phyloP scores from a whole-genome alignment of 1,140 invertebrate species.

The Saccostrea glomerata region DNA sequence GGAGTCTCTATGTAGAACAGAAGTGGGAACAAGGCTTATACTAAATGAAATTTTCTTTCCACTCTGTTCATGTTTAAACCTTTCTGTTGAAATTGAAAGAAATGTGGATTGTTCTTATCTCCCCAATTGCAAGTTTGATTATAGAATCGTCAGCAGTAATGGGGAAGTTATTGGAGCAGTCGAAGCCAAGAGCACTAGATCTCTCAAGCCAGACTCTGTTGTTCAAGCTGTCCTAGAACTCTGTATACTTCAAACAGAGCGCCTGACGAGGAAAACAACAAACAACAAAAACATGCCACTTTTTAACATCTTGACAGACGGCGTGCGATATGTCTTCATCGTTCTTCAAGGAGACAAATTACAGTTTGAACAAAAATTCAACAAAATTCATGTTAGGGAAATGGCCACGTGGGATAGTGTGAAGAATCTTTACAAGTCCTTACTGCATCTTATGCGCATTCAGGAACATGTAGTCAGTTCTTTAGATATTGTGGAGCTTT shows the following conservation, averaged over 20 bases:
- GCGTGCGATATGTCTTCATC: constrained; percentile 21
- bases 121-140: constrained; percentile 23
- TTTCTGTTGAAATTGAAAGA: constrained; percentile 22
- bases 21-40: not conserved
- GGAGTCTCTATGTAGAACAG: not conserved
- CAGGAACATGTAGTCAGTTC: not conserved
- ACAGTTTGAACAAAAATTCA: not conserved
- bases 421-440: not conserved
- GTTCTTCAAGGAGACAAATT: constrained; percentile 22
- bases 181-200: not conserved
- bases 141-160: not conserved
- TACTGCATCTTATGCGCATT: not conserved
- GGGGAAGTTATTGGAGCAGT: constrained; percentile 13
- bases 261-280: not conserved
- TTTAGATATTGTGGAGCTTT: not conserved
- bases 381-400: not conserved
- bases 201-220: not conserved
- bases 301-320: constrained; percentile 32
- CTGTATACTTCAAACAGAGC: constrained; percentile 8
- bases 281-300: not conserved
- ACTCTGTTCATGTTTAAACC: constrained; percentile 1
- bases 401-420: not conserved
- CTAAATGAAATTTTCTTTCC: constrained; percentile 13
- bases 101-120: not conserved
- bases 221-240: constrained; percentile 11